Conservation (phyloP, 2,113 vertebrate genomes). For the Catharus bicknelli region DNA sequence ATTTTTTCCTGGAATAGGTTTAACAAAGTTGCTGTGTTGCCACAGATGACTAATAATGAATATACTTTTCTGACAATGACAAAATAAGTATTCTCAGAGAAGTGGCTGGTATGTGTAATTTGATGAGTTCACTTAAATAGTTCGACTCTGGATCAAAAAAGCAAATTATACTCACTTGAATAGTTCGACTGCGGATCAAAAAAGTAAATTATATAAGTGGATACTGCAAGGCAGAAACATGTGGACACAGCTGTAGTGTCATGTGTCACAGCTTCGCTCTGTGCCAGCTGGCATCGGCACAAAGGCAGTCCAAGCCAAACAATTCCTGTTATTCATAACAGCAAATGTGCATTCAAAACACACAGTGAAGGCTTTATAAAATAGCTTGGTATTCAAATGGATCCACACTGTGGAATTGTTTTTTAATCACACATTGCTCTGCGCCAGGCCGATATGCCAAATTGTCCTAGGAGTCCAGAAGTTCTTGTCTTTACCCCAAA, state of each 20-base stretch:
- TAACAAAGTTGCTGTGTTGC: slow-evolving; percentile 61
- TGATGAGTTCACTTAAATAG: slow-evolving; percentile 86
- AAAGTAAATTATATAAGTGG: slow-evolving; percentile 83
- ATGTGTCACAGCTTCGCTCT: slow-evolving; percentile 83
- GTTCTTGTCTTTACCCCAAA: slow-evolving; percentile 69
- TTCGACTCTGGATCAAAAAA: slow-evolving; percentile 74
- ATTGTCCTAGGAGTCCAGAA: slow-evolving; percentile 60
- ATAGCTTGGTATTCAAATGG: slow-evolving; percentile 76
- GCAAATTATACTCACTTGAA: slow-evolving; percentile 71
- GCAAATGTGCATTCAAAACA: slow-evolving; percentile 84
- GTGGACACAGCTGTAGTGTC: slow-evolving; percentile 95
- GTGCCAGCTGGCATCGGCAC: slow-evolving; percentile 88
- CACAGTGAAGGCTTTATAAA: slow-evolving; percentile 82
- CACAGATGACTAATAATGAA: slow-evolving; percentile 62
- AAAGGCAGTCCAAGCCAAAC: slow-evolving; percentile 86
- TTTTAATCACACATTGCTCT: slow-evolving; percentile 73
- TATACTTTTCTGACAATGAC: slow-evolving; percentile 68
- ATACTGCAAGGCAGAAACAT: slow-evolving; percentile 83
- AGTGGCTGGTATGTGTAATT: slow-evolving; percentile 86
- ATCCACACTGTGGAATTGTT: slow-evolving; percentile 72
- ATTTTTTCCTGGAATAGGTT: slow-evolving; percentile 61
- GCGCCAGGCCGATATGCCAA: slow-evolving; percentile 57
- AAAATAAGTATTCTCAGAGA: slow-evolving; percentile 84
- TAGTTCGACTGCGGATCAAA: slow-evolving; percentile 83
- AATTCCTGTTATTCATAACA: slow-evolving; percentile 96